Evolutionary conservation across 2,797 vertebrate species (phyloP), one percentile per base, ranked within the genome.

Genomic region (Muscicapa comitata): DNA sequence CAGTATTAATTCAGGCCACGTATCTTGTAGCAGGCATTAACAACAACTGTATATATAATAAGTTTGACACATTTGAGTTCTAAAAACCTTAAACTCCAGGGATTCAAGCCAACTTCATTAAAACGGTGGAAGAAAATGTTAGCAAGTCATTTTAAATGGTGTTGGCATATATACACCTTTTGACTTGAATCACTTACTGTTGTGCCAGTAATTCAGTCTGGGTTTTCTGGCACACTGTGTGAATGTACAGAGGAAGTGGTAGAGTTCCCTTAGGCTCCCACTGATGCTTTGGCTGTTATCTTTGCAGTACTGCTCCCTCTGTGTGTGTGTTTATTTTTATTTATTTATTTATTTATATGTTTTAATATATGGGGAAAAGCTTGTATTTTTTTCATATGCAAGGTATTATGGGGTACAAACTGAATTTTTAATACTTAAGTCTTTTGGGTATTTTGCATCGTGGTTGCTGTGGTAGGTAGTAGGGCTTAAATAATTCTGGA

Each of bases 71-170:
- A 17, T 85, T 85, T 82, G 86, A 85, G 42, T 91, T 93, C 68
- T 82, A 83, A 79, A 43, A 82, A 70, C 19, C 86, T 68, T 84
- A 85, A 89, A 84, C 80, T 82, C 63, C 55, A 79, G 74, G 71
- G 89, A 93, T 85, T 79, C 59, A 42, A 91, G 78, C 63, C 88
- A 95, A 66, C 61, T 79, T 79, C 71, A 71, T 92, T 95, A 88
- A 94, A 96, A 67, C 4, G 0, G 61, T 86, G 55, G 37, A 81
- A 86, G 57, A 89, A 89, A 90, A 67, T 31, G 16, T 92, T 84
- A 81, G 72, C 82, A 84, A 90, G 70, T 71, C 0, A 65, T 94
- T 93, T 93, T 42, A 87, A 86, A 80, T 71, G 19, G 45, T 40
- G 23, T 24, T 88, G 71, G 57, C 66, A 62, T 78, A 50, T 84